Percentiles rank a stretch among this genome's conserved stretches.
Conservation (phyloP, 2,888 invertebrate genomes). For the Chrysodeixis includens region DNA sequence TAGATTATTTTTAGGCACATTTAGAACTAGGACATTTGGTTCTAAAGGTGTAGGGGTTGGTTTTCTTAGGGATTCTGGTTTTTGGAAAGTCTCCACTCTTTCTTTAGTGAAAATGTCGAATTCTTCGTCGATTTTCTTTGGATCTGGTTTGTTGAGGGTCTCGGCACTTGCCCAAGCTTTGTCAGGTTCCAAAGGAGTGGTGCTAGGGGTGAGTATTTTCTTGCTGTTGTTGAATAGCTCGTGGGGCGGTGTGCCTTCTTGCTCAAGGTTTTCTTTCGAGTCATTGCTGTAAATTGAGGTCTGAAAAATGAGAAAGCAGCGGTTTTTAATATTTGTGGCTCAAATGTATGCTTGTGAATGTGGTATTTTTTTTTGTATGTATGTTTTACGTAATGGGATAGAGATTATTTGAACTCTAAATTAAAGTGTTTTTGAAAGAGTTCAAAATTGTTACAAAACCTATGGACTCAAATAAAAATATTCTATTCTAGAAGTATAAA, state of each 20-base stretch:
- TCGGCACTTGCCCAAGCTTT: slow-evolving; percentile 78
- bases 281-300: slow-evolving; percentile 78
- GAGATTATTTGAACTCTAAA: too few relatives aligned
- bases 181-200: slow-evolving; percentile 80
- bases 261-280: slow-evolving; percentile 74
- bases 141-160: slow-evolving; percentile 61
- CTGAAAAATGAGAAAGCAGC: slow-evolving; percentile 67
- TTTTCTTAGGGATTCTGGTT: slow-evolving; percentile 64
- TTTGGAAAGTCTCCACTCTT: slow-evolving; percentile 69
- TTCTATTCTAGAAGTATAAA: too few relatives aligned
- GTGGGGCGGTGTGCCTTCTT: slow-evolving; percentile 65
- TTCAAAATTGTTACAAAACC: too few relatives aligned
- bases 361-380: too few relatives aligned
- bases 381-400: too few relatives aligned
- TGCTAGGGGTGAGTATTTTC: slow-evolving; percentile 68
- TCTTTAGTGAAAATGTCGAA: slow-evolving; percentile 84
- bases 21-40: slow-evolving; percentile 72
- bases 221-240: slow-evolving; percentile 56
- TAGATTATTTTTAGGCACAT: slow-evolving; percentile 76
- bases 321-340: too few relatives aligned
- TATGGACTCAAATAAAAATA: too few relatives aligned
- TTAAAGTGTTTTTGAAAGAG: too few relatives aligned
- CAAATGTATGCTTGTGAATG: too few relatives aligned
- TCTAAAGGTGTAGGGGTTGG: slow-evolving; percentile 69
- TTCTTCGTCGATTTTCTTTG: slow-evolving; percentile 81